These are phyloP conservation scores for Campylomormyrus numenius DNA, from an alignment of 2,113 vertebrate genomes.

Conservation along the genomic window DNA sequence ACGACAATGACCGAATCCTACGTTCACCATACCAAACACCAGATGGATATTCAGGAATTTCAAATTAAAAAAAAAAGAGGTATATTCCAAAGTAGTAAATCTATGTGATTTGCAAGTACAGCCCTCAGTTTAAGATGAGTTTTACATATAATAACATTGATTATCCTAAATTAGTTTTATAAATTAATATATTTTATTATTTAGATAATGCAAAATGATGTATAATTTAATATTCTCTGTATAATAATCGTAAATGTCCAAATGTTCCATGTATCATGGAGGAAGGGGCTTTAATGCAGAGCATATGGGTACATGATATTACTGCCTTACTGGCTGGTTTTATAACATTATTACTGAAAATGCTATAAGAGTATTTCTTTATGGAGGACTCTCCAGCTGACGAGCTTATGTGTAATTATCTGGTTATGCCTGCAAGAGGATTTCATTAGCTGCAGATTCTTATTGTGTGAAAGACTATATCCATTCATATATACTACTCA, in stretches of 20 bases:
- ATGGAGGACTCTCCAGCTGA: background rate
- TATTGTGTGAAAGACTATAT: background rate
- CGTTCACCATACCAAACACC: background rate
- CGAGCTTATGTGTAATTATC: background rate
- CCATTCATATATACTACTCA: background rate
- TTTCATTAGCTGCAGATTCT: background rate
- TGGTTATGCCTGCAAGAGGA: background rate
- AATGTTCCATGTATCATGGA: background rate
- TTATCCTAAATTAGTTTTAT: background rate
- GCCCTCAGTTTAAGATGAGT: background rate
- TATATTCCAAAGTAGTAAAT: background rate
- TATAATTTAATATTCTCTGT: background rate
- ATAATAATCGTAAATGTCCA: background rate
- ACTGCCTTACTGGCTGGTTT: background rate
- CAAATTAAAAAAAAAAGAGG: background rate
- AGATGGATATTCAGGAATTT: background rate
- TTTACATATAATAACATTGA: background rate
- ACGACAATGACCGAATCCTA: background rate
- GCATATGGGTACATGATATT: background rate
- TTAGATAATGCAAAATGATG: background rate
- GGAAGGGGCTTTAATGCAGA: background rate
- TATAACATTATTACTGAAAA: background rate
- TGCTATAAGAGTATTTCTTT: background rate
- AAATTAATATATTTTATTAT: background rate
- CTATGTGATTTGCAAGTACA: background rate